phyloP scores from a whole-genome alignment of 2,888 invertebrate species.

The Xestia c-nigrum region DNA sequence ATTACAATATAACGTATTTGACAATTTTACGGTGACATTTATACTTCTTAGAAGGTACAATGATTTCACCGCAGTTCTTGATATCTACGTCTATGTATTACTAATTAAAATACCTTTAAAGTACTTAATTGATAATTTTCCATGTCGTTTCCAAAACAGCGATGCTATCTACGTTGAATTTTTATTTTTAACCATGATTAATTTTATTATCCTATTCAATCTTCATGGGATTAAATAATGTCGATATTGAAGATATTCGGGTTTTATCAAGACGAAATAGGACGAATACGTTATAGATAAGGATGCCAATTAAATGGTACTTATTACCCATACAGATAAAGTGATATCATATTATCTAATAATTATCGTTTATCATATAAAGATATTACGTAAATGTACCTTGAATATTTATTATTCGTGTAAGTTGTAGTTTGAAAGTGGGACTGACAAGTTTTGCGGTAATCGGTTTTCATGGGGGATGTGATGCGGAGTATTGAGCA shows the following conservation, averaged over 20 bases:
- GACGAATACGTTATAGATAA: constrained; percentile 27
- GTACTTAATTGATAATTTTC: constrained; percentile 14
- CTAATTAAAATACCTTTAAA: constrained; percentile 1
- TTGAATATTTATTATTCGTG: not conserved
- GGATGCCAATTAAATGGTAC: constrained; percentile 25
- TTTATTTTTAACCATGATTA: not conserved
- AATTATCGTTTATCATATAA: not conserved
- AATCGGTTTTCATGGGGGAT: not conserved
- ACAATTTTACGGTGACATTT: no score
- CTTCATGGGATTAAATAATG: constrained; percentile 19
- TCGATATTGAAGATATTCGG: constrained; percentile 4
- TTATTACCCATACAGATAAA: constrained; percentile 38
- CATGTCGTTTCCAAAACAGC: not conserved
- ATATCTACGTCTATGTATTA: constrained; percentile 7
- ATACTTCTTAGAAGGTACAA: constrained; percentile 16
- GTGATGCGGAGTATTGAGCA: not conserved
- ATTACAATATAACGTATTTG: no score
- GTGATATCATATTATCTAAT: constrained; percentile 39
- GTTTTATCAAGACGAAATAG: constrained; percentile 35
- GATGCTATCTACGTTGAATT: not conserved
- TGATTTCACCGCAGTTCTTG: constrained; percentile 26
- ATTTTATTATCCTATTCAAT: not conserved
- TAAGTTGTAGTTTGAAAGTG: not conserved
- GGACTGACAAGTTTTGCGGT: not conserved
- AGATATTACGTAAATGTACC: not conserved